A percentile compares a stretch with the other conserved stretches of the same genome.
These are phyloP conservation scores for Nylanderia fulva DNA, from an alignment of 1,140 invertebrate species.

Conservation along the genomic window DNA sequence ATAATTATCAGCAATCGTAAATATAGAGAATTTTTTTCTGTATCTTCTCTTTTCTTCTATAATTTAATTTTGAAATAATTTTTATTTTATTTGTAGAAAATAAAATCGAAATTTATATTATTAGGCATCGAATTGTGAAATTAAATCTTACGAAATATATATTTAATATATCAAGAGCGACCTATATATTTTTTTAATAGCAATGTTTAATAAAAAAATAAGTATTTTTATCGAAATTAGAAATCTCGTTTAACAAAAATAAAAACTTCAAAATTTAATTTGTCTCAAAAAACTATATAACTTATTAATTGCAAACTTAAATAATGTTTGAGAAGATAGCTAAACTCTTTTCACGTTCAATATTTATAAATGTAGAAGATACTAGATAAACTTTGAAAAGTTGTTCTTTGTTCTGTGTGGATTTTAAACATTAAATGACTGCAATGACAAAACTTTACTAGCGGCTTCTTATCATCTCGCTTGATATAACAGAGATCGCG, in stretches of 20 bases:
- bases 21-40: not conserved
- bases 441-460: not conserved
- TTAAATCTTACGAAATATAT: not conserved
- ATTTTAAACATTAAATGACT: not conserved
- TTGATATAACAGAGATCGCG: slow-evolving; percentile 11
- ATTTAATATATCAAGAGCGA: not conserved
- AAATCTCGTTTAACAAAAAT: not conserved
- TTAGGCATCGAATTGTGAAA: not conserved
- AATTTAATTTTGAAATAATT: not conserved
- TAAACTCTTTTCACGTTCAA: not conserved
- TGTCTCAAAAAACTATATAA: not conserved
- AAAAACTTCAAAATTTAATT: not conserved
- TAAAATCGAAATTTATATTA: not conserved
- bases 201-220: not conserved
- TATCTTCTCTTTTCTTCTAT: not conserved
- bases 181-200: not conserved
- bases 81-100: not conserved
- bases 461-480: slow-evolving; percentile 23
- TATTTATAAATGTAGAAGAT: not conserved
- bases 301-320: not conserved
- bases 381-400: not conserved
- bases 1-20: slow-evolving; percentile 16
- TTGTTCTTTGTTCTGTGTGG: too few relatives aligned
- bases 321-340: not conserved
- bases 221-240: not conserved